Evolutionary conservation across 2,113 vertebrate genomes (phyloP).

Genomic region (Phyllostomus hastatus): DNA sequence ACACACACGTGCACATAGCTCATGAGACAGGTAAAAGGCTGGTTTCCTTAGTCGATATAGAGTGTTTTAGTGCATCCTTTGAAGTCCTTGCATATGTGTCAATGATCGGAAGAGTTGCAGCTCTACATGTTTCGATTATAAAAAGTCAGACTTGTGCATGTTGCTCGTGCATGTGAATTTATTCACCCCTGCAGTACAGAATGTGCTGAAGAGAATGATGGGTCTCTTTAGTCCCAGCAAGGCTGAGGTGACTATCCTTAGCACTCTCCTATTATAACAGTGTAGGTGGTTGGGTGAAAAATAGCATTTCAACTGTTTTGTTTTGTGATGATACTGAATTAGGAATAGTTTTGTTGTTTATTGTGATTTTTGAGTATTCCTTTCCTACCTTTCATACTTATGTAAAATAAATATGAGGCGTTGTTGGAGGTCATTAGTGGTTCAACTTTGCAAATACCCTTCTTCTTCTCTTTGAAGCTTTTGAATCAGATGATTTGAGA

Average conservation of each 20-base stretch:
- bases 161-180: background rate
- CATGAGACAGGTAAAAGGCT: background rate
- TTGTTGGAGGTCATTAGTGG: conserved; percentile 28
- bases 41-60: background rate
- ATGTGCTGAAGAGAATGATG: background rate
- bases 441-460: background rate
- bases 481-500: background rate
- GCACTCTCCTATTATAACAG: background rate
- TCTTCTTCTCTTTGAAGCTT: background rate
- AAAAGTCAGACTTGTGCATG: background rate
- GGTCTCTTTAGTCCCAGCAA: background rate
- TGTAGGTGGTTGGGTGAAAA: background rate
- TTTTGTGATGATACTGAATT: conserved; percentile 22
- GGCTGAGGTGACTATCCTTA: background rate
- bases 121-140: background rate
- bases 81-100: background rate
- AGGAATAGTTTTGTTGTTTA: background rate
- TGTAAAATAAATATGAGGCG: background rate
- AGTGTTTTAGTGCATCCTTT: background rate
- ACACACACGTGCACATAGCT: background rate
- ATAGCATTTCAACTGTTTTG: conserved; percentile 8
- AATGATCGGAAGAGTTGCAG: too few species aligned
- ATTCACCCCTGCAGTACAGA: too few species aligned
- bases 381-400: background rate
- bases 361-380: background rate